phyloP scores from a whole-genome alignment of 2,113 vertebrate genomes.

The Maccullochella peelii region DNA sequence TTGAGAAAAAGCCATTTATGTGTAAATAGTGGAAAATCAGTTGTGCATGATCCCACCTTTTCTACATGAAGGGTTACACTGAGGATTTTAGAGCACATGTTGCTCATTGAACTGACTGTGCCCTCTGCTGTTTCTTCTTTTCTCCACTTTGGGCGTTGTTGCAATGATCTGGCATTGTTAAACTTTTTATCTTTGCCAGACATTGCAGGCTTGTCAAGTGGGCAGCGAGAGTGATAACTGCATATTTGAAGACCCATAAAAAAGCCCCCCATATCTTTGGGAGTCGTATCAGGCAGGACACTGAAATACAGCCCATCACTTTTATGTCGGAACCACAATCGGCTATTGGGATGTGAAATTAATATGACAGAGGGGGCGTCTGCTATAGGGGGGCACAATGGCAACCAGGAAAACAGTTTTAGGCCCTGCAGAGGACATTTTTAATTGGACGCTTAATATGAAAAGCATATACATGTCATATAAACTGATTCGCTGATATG shows the following conservation, averaged over 20 bases:
- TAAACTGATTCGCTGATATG: constrained; percentile 69
- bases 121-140: constrained; percentile 9
- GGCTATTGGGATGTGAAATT: constrained; percentile 78
- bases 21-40: not conserved
- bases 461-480: constrained; percentile 79
- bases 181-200: constrained; percentile 74
- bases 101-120: constrained; percentile 29
- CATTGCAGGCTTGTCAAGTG: constrained; percentile 67
- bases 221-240: constrained; percentile 58
- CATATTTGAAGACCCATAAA: constrained; percentile 75
- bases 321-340: constrained; percentile 76
- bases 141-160: constrained; percentile 18
- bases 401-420: constrained; percentile 54
- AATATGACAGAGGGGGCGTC: constrained; percentile 78
- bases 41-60: not conserved
- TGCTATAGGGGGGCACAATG: constrained; percentile 50
- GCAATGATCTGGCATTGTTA: constrained; percentile 58
- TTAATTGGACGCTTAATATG: constrained; percentile 75
- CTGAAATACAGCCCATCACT: constrained; percentile 78
- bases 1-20: not conserved
- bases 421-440: constrained; percentile 70
- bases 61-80: not conserved
- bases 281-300: constrained; percentile 58
- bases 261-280: constrained; percentile 60
- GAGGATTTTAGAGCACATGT: constrained; percentile 40